Evolutionary conservation across 2,797 vertebrate species (phyloP).

Genomic region (Premnoplex brunnescens): DNA sequence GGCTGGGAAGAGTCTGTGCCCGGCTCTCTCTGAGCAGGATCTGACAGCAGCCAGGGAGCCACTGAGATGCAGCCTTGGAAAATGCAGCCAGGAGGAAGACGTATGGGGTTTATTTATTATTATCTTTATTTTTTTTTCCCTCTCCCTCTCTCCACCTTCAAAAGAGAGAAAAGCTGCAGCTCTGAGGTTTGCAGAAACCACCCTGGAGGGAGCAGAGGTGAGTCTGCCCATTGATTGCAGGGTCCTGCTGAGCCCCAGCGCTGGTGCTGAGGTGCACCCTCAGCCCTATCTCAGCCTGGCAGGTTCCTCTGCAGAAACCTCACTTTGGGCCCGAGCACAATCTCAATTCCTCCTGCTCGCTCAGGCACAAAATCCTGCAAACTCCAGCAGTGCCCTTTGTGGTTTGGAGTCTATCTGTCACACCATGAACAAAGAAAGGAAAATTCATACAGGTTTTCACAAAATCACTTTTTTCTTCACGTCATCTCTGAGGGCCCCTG

Average conservation of each 20-base stretch:
- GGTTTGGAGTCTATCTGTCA: background rate
- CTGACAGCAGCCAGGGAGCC: background rate
- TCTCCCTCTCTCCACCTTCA: accelerated
- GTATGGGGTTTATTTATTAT: background rate
- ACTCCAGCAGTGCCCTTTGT: background rate
- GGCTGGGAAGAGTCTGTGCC: background rate
- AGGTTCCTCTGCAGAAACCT: background rate
- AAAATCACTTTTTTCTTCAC: background rate
- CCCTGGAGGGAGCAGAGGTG: accelerated
- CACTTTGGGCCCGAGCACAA: background rate
- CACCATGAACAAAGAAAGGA: background rate
- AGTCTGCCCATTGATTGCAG: accelerated
- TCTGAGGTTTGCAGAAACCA: background rate
- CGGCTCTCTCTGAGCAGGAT: background rate
- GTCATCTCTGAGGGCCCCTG: background rate
- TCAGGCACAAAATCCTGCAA: constrained; percentile 7
- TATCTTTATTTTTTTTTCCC: background rate
- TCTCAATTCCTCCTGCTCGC: constrained; percentile 1
- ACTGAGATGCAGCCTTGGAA: background rate
- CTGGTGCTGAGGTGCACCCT: background rate
- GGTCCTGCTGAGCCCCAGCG: accelerated
- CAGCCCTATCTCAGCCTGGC: background rate
- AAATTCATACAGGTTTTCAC: background rate
- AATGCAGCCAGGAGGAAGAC: background rate
- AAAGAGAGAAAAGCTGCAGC: background rate